Base-by-base conservation (phyloP, 2,113 vertebrate genomes). In the Hucho hucho region DNA sequence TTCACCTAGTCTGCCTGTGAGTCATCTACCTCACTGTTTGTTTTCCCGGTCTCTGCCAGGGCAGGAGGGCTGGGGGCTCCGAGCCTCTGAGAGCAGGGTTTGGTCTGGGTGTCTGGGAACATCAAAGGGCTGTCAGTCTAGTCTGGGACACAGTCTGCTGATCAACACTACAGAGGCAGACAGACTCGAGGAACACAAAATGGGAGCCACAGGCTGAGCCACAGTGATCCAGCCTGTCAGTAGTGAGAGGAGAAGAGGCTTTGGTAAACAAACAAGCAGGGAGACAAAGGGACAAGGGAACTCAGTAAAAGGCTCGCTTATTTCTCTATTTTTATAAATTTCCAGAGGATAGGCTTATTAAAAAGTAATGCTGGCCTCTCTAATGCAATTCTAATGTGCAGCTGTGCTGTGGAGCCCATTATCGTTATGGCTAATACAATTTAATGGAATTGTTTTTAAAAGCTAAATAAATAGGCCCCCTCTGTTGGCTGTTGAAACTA, bases 1-100 rank as follows among this genome's bases (percentile, higher is more conserved):
- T 79, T 78, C 71, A 80, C 79, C 49, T 76, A 78, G 79, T 65
- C 37, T 43, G 9, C 37, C 37, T 75, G 61, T 32, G 76, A 83
- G 73, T 75, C 72, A 73, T 85, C 74, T 66, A 74, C 81, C 82
- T 83, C 61, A 75, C 77, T 78, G 79, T 84, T 87, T 91, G 80
- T 87, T 84, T 75, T 58, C 53, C 18, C 70, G 11, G 73, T 84
- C 79, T 53, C 78, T 84, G 37, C 69, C n/a, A 71, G 61, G 56
- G 28, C 64, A 69, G 9, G 2, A 43, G 37, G 37, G 37, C 37
- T 43, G 37, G 2, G 37, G 37, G 37, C 37, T 43, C 9, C 2
- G 37, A 43, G 37, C 37, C 37, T 43, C 37, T 43, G n/a, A 20
- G 68, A 70, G 29, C 79, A 70, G 72, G 72, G 75, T 74, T 77